Conservation (phyloP, 2,113 vertebrate species). For the Rhodinocichla rosea region DNA sequence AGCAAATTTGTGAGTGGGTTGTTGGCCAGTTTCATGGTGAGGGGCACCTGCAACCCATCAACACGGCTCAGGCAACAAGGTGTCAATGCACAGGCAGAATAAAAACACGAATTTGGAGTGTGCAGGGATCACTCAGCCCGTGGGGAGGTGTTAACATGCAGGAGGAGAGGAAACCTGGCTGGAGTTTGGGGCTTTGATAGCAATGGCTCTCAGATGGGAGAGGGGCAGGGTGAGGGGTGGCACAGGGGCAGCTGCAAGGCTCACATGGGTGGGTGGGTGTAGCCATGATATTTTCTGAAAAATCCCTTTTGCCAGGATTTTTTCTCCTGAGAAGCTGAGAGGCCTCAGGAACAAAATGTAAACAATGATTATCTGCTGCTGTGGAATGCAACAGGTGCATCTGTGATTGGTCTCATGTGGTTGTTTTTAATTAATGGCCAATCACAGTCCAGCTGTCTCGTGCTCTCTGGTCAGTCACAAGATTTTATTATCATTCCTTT, state of each 20-base stretch:
- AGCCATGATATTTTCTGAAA: too few species aligned
- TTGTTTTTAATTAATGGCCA: too few species aligned
- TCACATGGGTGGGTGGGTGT: background rate
- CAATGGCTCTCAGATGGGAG: rapidly evolving
- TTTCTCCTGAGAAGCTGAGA: too few species aligned
- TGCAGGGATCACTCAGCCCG: conserved; percentile 16
- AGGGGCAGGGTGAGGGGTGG: background rate
- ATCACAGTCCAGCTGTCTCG: too few species aligned
- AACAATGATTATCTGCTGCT: too few species aligned
- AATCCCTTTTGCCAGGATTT: too few species aligned
- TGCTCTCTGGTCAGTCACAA: too few species aligned
- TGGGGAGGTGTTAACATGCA: background rate
- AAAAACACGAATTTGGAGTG: background rate
- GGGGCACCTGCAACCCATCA: conserved; percentile 65
- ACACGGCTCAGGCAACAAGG: conserved; percentile 29
- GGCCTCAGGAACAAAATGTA: too few species aligned
- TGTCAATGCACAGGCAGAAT: conserved; percentile 23
- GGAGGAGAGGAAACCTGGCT: background rate
- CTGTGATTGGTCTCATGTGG: too few species aligned
- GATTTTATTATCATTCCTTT: too few species aligned
- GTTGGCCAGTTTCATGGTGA: conserved; percentile 7
- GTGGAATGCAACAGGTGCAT: too few species aligned
- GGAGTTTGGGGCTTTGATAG: background rate
- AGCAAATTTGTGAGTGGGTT: conserved; percentile 53
- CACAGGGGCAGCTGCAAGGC: background rate